These are phyloP conservation scores for Petrocephalus microphthalmus DNA, from an alignment of 2,113 vertebrate species.

Conservation along the genomic window DNA sequence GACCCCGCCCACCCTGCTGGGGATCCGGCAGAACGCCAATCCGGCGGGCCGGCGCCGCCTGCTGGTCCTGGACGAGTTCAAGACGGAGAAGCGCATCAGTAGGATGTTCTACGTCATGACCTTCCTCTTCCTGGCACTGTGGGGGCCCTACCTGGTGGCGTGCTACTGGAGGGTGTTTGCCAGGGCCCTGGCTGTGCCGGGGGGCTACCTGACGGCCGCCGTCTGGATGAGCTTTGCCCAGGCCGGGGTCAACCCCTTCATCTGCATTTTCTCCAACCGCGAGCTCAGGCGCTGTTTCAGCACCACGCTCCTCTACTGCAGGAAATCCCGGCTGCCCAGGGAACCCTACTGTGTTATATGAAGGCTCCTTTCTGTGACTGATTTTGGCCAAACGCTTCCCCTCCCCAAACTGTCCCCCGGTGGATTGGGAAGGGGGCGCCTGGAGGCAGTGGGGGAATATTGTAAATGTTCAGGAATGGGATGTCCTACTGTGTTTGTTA, in stretches of 20 bases:
- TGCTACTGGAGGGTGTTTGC: slow-evolving; percentile 99
- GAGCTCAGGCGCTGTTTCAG: slow-evolving; percentile 99
- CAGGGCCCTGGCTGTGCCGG: slow-evolving; percentile 86
- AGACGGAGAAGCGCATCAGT: slow-evolving; percentile 99
- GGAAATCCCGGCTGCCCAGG: slow-evolving; percentile 99
- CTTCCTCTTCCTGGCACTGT: slow-evolving; percentile 96
- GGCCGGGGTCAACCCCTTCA: slow-evolving; percentile 99
- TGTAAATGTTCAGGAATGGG: slow-evolving; percentile 40
- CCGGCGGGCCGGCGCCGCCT: slow-evolving; percentile 90
- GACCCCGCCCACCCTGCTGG: slow-evolving; percentile 94
- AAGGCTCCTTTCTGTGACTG: slow-evolving; percentile 57
- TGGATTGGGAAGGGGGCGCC: slow-evolving; percentile 49
- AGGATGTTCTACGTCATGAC: slow-evolving; percentile 99
- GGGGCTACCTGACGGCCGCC: slow-evolving; percentile 94
- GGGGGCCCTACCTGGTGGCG: slow-evolving; percentile 96
- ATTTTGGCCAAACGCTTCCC: neutral
- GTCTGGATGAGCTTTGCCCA: slow-evolving; percentile 99
- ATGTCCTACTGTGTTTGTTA: slow-evolving; percentile 62
- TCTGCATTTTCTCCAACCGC: slow-evolving; percentile 99
- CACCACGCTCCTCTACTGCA: slow-evolving; percentile 99
- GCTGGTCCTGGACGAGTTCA: slow-evolving; percentile 96
- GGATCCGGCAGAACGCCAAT: slow-evolving; percentile 94
- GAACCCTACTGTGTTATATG: slow-evolving; percentile 99
- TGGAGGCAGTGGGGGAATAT: slow-evolving; percentile 33
- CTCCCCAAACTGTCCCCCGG: slow-evolving; percentile 44